Base-by-base conservation (phyloP, 2,797 vertebrate genomes). In the Ctenochaetus hawaiiensis region DNA sequence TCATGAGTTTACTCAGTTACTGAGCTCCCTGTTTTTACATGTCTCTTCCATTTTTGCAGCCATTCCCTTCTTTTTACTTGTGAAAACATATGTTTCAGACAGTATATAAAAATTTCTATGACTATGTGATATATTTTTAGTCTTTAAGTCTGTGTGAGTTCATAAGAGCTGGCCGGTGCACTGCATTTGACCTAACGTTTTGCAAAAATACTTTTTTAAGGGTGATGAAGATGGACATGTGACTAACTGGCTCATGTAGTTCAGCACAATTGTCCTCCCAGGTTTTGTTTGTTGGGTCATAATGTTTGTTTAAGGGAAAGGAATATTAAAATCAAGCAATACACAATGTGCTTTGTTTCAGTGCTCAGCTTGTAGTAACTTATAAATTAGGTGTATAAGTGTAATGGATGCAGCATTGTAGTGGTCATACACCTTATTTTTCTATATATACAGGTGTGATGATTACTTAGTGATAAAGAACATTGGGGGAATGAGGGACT, bases 161-260 rank as follows among this genome's bases (percentile, higher is more conserved):
- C 45, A 60, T 20, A 34, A 22, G 16, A 43, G 51, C 67, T 69
- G 52, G 43, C 74, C 65, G 5, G 13, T 79, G 80, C 22, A 5
- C 26, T 10, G 22, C 62, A 26, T 73, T 23, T 18, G 52, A 23
- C 6, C 0, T 1, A 45, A 48, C 81, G 41, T 78, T 83, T 83
- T 71, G 57, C 83, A 87, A 77, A 82, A 72, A 74, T 26, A 34
- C 10, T 61, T 73, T 61, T 63, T 60, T n/a, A 81, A 51, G 64
- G 76, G 66, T 77, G 65, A 72, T 39, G 44, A 70, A 76, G 49
- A 61, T 41, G 37, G 61, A 80, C 45, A 60, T 77, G 53, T 0
- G 5, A 65, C 67, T 72, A 71, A 72, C 60, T 57, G 53, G 70
- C 52, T 82, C 34, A 51, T 62, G 52, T 12, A 5, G 47, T 70